Evolutionary conservation across 1,140 invertebrate species (phyloP), one percentile per base, ranked within the genome.

Genomic region (Diabrotica undecimpunctata): DNA sequence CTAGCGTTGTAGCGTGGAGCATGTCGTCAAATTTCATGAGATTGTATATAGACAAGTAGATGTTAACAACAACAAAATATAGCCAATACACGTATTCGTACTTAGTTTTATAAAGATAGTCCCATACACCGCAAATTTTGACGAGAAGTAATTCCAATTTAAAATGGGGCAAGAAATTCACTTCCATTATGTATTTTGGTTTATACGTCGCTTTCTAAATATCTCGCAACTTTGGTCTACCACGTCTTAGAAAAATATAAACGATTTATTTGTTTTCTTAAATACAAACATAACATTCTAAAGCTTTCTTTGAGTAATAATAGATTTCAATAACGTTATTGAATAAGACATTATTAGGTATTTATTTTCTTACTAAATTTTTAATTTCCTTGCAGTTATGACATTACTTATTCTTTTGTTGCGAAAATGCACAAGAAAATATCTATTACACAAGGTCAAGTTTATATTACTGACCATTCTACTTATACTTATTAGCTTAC

Each of bases 241-340:
- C 41, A 46, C 41, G 41, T 46, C 3, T 46, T 46, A 46, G 4
- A 25, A 25, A 25, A 25, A 25, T 25, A 25, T 25, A 25, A 38
- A 46, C 12, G 46, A 60, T 63, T 14, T 56, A 7, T 56, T 11
- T 35, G 4, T 7, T 13, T 41, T n/a, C 36, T 54, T 62, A 54
- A 39, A 36, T 36, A 62, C 39, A 55, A 12, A 36, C 11, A 37
- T 36, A 54, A 54, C 56, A 62, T 25, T 25, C 25, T 25, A 25
- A 25, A 25, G 25, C 25, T 25, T 25, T 25, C 25, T 1, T 25
- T 2, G 4, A 4, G 25, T 25, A 25, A 25, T 25, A 25, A 25
- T 25, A 25, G 25, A 25, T 25, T 25, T 25, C 25, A 25, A 25
- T 25, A 25, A 2, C 4, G 25, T 25, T 25, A 25, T 4, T 25